A percentile compares a stretch with the other conserved stretches of the same genome.
phyloP scores from a whole-genome alignment of 2,797 vertebrate species.

The Heterohyrax brucei region DNA sequence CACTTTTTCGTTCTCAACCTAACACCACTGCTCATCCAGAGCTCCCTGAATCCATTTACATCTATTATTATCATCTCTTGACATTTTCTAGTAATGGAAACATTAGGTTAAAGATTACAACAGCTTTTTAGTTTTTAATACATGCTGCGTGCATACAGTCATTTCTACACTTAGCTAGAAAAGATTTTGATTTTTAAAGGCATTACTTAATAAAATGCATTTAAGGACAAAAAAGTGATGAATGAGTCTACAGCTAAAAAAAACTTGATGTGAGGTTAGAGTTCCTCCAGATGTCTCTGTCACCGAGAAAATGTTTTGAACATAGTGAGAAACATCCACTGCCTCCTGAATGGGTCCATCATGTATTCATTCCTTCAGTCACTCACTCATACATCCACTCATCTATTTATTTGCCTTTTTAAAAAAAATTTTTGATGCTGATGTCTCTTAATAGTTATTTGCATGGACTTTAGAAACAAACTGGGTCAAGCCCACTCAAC shows the following conservation, averaged over 20 bases:
- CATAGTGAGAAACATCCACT: not conserved
- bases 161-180: not conserved
- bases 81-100: not conserved
- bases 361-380: not conserved
- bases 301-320: not conserved
- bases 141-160: not conserved
- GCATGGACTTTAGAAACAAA: not conserved
- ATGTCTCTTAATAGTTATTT: not conserved
- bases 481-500: not conserved
- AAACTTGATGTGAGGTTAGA: not conserved
- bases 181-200: not conserved
- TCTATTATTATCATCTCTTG: not conserved
- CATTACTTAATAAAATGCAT: not conserved
- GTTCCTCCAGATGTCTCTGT: not conserved
- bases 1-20: not conserved
- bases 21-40: not conserved
- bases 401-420: not conserved
- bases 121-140: not conserved
- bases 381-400: not conserved
- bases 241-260: not conserved
- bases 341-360: rapidly evolving
- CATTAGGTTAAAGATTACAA: not conserved
- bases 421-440: not conserved
- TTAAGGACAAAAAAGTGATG: not conserved
- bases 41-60: constrained; percentile 12